These are phyloP conservation scores for Heterochromis multidens DNA, from an alignment of 2,113 vertebrate species.

Conservation along the genomic window DNA sequence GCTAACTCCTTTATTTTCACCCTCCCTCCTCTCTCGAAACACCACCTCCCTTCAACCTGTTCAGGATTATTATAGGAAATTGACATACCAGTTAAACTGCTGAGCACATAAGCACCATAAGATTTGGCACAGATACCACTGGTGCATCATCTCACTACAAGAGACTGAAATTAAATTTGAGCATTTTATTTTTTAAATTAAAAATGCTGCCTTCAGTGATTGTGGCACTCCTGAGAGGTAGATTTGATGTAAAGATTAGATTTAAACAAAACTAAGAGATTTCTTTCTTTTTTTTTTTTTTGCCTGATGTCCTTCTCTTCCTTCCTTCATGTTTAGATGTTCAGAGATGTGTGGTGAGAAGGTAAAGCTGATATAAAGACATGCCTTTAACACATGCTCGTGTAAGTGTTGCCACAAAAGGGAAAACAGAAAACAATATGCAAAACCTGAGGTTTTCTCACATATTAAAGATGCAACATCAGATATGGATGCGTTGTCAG, in stretches of 20 bases:
- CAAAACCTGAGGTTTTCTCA: conserved; percentile 42
- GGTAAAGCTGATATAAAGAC: conserved; percentile 15
- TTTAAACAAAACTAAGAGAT: neutral
- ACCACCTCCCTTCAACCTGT: neutral
- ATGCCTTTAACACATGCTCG: neutral
- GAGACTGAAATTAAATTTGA: conserved; percentile 42
- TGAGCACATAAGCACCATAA: neutral
- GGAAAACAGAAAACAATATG: conserved; percentile 31
- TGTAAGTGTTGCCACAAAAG: neutral
- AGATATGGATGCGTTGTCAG: conserved; percentile 41
- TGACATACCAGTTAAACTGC: neutral
- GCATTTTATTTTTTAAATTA: conserved; percentile 53
- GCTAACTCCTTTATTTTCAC: conserved; percentile 1
- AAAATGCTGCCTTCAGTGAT: conserved; percentile 46
- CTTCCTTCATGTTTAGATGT: conserved; percentile 18
- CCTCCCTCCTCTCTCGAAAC: neutral
- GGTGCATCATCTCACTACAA: conserved; percentile 13
- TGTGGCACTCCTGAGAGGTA: conserved; percentile 39
- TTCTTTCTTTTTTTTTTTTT: neutral
- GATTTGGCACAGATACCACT: conserved; percentile 33
- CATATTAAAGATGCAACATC: conserved; percentile 53
- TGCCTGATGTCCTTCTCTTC: conserved; percentile 41
- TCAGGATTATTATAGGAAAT: neutral
- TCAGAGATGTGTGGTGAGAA: conserved; percentile 3
- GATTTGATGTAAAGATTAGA: conserved; percentile 62